Conservation (phyloP, 2,797 vertebrate species). For the Aotus griseimembra region DNA sequence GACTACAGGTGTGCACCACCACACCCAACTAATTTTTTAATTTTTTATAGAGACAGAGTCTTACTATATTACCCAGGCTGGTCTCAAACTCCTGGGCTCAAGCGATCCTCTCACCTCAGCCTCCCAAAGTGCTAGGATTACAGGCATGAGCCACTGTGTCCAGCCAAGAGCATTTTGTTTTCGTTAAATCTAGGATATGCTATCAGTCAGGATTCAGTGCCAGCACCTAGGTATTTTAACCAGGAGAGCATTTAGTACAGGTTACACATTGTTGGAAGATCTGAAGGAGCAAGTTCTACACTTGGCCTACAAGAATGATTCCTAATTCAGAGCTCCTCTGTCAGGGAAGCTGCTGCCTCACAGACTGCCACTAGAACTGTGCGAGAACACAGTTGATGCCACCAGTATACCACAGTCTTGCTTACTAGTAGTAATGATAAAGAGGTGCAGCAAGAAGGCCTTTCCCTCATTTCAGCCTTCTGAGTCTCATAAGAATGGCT, state of each 20-base stretch:
- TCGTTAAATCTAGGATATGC: background rate
- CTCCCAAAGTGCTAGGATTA: background rate
- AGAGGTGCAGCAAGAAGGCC: background rate
- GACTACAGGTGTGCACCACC: background rate
- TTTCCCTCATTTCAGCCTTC: background rate
- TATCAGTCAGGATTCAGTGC: background rate
- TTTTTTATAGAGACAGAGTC: background rate
- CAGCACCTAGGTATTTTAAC: background rate
- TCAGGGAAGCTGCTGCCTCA: background rate
- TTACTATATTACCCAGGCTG: background rate
- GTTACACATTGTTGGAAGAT: background rate
- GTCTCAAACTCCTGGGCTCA: background rate
- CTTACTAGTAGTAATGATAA: background rate
- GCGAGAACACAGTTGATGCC: background rate
- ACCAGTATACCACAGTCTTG: rapidly evolving
- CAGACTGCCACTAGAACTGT: background rate
- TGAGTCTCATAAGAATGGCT: background rate
- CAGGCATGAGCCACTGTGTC: background rate
- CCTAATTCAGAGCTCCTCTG: background rate
- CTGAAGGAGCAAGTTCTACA: background rate
- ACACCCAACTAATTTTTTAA: background rate
- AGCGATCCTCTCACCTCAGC: background rate
- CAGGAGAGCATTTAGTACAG: background rate
- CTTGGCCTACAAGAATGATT: background rate
- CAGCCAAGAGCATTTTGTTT: background rate